Percentiles rank a stretch among this genome's conserved stretches.
These are phyloP conservation scores for Scatophagus argus DNA, from an alignment of 2,113 vertebrate species.

Conservation along the genomic window DNA sequence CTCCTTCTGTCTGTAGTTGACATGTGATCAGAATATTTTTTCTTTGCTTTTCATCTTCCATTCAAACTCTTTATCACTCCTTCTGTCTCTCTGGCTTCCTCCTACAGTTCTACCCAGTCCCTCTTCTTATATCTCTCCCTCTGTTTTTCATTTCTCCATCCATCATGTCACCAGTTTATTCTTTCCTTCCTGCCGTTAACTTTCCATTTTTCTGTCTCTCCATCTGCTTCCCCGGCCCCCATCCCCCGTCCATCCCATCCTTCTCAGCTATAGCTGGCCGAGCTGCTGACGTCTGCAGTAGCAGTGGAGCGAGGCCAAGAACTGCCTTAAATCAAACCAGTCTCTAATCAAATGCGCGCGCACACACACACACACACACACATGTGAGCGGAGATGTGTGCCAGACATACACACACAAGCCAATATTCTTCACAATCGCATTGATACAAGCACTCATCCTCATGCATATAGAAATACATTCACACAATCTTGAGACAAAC, in stretches of 20 bases:
- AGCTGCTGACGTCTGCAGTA: slow-evolving; percentile 76
- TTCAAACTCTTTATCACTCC: background rate
- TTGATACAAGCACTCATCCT: background rate
- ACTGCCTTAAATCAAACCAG: slow-evolving; percentile 71
- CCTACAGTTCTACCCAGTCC: slow-evolving; percentile 14
- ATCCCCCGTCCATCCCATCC: slow-evolving; percentile 13
- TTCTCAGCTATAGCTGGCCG: slow-evolving; percentile 45
- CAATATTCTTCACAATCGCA: background rate
- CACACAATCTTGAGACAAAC: background rate
- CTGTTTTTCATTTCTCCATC: slow-evolving; percentile 41
- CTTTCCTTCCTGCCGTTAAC: slow-evolving; percentile 49
- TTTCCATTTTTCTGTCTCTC: slow-evolving; percentile 35
- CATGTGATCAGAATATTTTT: slow-evolving; percentile 6
- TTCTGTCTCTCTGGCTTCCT: slow-evolving; percentile 4
- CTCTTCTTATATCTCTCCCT: slow-evolving; percentile 19
- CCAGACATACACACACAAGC: background rate
- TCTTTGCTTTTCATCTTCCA: background rate
- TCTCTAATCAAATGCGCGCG: slow-evolving; percentile 58
- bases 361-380: slow-evolving; percentile 21
- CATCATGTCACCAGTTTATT: slow-evolving; percentile 53
- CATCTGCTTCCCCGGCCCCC: slow-evolving; percentile 38
- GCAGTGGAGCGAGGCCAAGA: slow-evolving; percentile 64
- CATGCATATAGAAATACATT: background rate
- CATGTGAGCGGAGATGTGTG: slow-evolving; percentile 25
- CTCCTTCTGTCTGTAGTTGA: slow-evolving; percentile 4